A percentile compares a stretch with the other conserved stretches of the same genome.
phyloP scores from a whole-genome alignment of 2,888 invertebrate species.

The Lordiphosa andalusiaca region DNA sequence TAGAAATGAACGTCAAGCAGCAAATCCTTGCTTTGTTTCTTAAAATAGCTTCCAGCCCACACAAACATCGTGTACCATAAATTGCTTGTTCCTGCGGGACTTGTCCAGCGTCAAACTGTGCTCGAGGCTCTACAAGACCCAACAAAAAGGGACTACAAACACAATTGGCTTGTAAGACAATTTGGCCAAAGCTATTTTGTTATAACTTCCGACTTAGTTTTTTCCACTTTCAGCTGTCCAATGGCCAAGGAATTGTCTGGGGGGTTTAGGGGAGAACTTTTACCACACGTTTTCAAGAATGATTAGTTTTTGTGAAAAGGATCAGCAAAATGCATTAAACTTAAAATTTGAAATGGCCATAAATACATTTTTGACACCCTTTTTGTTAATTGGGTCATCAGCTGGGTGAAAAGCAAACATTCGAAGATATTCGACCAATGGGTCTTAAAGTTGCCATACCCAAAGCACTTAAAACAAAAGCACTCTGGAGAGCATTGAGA shows the following conservation, averaged over 20 bases:
- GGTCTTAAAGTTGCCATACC: neutral
- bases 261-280: conserved; percentile 38
- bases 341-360: conserved; percentile 43
- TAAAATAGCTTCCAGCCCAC: no score
- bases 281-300: conserved; percentile 60
- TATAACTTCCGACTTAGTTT: conserved; percentile 50
- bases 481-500: conserved; percentile 17
- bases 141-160: conserved; percentile 26
- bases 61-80: neutral
- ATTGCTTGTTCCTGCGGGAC: conserved; percentile 40
- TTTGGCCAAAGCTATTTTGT: conserved; percentile 58
- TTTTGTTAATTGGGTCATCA: conserved; percentile 62
- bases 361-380: conserved; percentile 47
- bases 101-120: conserved; percentile 25
- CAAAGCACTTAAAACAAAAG: conserved; percentile 23
- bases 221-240: conserved; percentile 11
- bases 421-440: neutral
- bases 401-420: conserved; percentile 12
- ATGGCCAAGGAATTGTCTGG: conserved; percentile 11
- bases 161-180: conserved; percentile 56
- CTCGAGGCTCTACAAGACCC: conserved; percentile 10
- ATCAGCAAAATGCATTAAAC: conserved; percentile 19
- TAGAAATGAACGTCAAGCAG: no score
- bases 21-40: no score
- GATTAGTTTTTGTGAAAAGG: conserved; percentile 50